phyloP scores from a whole-genome alignment of 2,113 vertebrate species.

The Etia nguti region DNA sequence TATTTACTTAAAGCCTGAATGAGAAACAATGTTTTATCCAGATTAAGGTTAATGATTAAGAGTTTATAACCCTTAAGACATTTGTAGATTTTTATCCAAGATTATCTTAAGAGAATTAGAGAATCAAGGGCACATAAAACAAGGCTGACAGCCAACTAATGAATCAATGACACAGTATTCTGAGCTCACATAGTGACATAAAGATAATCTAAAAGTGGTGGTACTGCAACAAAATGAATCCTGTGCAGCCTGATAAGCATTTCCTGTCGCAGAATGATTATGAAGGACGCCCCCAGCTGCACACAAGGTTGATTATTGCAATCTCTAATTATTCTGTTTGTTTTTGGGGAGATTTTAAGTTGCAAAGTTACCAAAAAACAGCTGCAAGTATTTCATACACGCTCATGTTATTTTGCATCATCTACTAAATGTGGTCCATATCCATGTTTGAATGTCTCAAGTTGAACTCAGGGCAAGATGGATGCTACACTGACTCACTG shows the following conservation, averaged over 20 bases:
- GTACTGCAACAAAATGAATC: neutral
- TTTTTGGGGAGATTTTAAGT: neutral
- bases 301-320: neutral
- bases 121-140: neutral
- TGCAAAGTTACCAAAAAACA: neutral
- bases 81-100: neutral
- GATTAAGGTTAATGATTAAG: neutral
- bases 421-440: neutral
- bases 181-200: neutral
- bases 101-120: neutral
- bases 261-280: accelerated
- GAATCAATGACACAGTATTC: neutral
- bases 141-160: neutral
- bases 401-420: too few relatives aligned
- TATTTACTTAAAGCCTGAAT: neutral
- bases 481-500: neutral
- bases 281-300: neutral
- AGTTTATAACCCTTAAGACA: neutral
- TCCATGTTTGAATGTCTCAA: neutral
- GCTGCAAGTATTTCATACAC: too few relatives aligned
- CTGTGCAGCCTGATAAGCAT: neutral
- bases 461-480: neutral
- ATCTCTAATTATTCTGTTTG: neutral
- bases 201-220: neutral
- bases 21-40: neutral